phyloP scores from a whole-genome alignment of 2,888 invertebrate species.

The Sisyra terminalis region DNA sequence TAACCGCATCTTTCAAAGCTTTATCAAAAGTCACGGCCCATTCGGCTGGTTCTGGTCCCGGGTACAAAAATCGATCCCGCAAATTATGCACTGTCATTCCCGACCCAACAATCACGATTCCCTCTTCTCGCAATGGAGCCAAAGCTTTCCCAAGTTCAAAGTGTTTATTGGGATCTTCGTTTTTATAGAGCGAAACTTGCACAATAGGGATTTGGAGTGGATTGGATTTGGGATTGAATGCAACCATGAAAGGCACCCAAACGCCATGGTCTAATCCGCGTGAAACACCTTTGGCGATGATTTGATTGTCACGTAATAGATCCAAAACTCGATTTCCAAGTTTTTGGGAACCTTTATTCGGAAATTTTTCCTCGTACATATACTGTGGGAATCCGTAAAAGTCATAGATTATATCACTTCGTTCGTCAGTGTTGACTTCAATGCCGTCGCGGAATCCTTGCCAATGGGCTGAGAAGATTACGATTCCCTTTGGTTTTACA shows the following conservation, averaged over 20 bases:
- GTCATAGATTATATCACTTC: slow-evolving; percentile 3
- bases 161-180: slow-evolving; percentile 4
- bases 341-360: background rate
- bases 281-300: background rate
- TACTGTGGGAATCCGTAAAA: slow-evolving; percentile 4
- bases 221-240: slow-evolving; percentile 4
- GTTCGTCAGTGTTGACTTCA: background rate
- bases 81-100: slow-evolving; percentile 7
- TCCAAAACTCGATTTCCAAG: slow-evolving; percentile 1
- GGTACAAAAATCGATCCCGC: background rate
- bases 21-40: slow-evolving; percentile 1
- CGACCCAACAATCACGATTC: slow-evolving; percentile 3
- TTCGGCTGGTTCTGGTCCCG: background rate
- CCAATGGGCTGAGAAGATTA: slow-evolving; percentile 6
- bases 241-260: slow-evolving; percentile 6
- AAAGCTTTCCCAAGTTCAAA: slow-evolving; percentile 2
- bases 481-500: slow-evolving; percentile 4
- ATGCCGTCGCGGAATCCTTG: background rate
- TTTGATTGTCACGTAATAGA: slow-evolving; percentile 1
- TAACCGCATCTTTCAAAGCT: slow-evolving; percentile 3
- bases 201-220: slow-evolving; percentile 3
- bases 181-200: slow-evolving; percentile 2
- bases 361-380: slow-evolving; percentile 5
- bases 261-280: slow-evolving; percentile 5
- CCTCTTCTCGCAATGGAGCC: slow-evolving; percentile 3